Evolutionary conservation across 2,797 vertebrate genomes (phyloP).

Genomic region (Phataginus tricuspis): DNA sequence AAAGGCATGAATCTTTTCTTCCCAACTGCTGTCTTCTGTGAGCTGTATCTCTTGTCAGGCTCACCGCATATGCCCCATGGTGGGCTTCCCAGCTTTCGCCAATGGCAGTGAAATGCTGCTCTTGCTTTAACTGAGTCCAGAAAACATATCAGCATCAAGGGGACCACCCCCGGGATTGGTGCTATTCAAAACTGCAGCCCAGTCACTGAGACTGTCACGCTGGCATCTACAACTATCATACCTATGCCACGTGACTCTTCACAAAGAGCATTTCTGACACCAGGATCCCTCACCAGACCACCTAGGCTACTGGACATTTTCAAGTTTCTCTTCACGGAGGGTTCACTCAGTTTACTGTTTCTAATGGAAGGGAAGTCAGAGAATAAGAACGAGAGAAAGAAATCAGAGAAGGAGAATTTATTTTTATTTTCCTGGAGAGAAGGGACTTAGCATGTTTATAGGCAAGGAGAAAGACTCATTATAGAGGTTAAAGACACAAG

Average conservation of each 20-base stretch:
- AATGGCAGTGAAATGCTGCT: not conserved
- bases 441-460: not conserved
- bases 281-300: not conserved
- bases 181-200: not conserved
- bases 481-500: not conserved
- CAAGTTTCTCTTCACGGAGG: not conserved
- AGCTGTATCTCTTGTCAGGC: not conserved
- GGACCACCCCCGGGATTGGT: not conserved
- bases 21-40: not conserved
- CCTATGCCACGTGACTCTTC: not conserved
- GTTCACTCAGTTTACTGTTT: not conserved
- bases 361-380: not conserved
- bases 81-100: not conserved
- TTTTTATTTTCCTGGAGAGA: not conserved
- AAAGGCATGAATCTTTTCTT: not conserved
- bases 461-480: not conserved
- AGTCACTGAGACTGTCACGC: not conserved
- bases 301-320: not conserved
- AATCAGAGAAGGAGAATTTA: not conserved
- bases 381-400: not conserved
- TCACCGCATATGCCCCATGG: not conserved
- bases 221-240: too few relatives aligned
- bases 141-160: not conserved
- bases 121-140: not conserved
- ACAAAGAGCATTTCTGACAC: not conserved